Evolutionary conservation across 2,113 vertebrate species (phyloP).

Genomic region (Pandion haliaetus): DNA sequence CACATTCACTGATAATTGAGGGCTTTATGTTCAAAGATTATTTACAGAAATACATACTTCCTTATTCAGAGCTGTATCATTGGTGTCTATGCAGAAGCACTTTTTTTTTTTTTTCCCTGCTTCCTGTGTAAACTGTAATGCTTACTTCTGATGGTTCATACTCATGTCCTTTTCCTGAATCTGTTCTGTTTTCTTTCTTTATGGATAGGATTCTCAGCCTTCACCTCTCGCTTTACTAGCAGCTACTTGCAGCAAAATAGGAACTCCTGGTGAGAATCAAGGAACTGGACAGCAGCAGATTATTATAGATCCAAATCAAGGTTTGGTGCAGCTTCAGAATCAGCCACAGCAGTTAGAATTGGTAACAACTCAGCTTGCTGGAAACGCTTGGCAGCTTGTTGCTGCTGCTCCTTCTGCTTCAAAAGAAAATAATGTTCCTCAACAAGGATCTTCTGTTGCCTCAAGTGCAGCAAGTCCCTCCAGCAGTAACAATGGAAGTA

Average conservation of each 20-base stretch:
- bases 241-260: slow-evolving; percentile 99
- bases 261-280: slow-evolving; percentile 89
- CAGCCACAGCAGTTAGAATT: slow-evolving; percentile 93
- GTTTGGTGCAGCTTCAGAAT: slow-evolving; percentile 92
- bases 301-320: slow-evolving; percentile 92
- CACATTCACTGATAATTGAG: background rate
- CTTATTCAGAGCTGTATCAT: slow-evolving; percentile 5
- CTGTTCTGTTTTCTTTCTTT: slow-evolving; percentile 70
- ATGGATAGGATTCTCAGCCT: slow-evolving; percentile 93
- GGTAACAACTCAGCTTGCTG: slow-evolving; percentile 94
- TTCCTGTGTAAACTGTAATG: slow-evolving; percentile 48
- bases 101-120: background rate
- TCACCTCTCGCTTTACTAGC: slow-evolving; percentile 97
- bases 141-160: slow-evolving; percentile 24
- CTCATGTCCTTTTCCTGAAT: slow-evolving; percentile 78
- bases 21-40: slow-evolving; percentile 28
- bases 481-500: slow-evolving; percentile 79
- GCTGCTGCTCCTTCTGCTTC: slow-evolving; percentile 85
- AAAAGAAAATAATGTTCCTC: slow-evolving; percentile 87
- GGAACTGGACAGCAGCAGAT: slow-evolving; percentile 86
- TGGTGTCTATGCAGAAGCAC: background rate
- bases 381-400: slow-evolving; percentile 96
- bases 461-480: slow-evolving; percentile 76
- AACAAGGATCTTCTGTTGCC: slow-evolving; percentile 77
- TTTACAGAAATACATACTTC: background rate